Percentiles rank a stretch among this genome's conserved stretches.
phyloP scores from a whole-genome alignment of 2,888 invertebrate genomes.

The Disparrhopalites patrizii region DNA sequence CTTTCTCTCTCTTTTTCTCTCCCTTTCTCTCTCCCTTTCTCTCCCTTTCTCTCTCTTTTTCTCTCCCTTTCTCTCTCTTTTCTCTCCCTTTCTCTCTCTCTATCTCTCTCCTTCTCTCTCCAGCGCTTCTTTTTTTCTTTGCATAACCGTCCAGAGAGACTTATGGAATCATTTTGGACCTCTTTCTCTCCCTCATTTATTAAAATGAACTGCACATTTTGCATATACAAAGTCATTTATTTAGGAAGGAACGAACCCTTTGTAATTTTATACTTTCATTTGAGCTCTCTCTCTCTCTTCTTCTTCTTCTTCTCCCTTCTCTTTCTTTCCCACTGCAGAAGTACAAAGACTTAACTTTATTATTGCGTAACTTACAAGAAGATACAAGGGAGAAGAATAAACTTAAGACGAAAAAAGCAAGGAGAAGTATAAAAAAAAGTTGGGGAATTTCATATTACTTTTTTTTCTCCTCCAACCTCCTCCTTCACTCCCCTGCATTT shows the following conservation, averaged over 20 bases:
- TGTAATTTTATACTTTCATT: conserved; percentile 20
- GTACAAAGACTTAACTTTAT: no score
- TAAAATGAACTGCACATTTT: conserved; percentile 25
- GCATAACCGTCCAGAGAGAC: conserved; percentile 17
- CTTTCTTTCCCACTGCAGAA: not conserved
- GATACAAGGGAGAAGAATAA: no score
- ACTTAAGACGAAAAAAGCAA: no score
- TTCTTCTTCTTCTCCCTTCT: not conserved
- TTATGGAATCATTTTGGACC: conserved; percentile 24
- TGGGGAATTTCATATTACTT: no score
- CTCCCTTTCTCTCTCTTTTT: not conserved
- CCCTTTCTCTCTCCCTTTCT: no score
- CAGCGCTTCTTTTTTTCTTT: not conserved
- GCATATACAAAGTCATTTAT: conserved; percentile 18
- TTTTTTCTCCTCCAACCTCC: no score
- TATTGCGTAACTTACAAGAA: no score
- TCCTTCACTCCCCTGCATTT: no score
- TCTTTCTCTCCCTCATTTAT: conserved; percentile 21
- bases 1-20: no score
- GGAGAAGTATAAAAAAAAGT: no score
- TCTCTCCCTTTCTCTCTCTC: not conserved
- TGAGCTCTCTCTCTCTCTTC: no score
- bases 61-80: not conserved
- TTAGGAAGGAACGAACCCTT: conserved; percentile 4
- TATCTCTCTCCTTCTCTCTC: not conserved